These are phyloP conservation scores for Squalus acanthias DNA, from an alignment of 2,797 vertebrate genomes.

Conservation along the genomic window DNA sequence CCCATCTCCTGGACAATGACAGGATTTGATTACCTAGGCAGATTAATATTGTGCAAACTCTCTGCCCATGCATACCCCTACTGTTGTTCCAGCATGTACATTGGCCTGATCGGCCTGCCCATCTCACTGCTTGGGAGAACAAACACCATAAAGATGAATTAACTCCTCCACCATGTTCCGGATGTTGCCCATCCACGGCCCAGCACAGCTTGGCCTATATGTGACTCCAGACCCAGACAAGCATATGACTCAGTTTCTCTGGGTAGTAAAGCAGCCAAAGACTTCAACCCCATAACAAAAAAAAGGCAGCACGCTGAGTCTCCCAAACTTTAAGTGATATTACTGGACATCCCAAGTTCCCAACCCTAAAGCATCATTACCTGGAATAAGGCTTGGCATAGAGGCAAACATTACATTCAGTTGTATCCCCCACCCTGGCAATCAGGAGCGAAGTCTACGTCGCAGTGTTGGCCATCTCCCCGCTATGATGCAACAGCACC, in stretches of 20 bases:
- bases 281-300: background rate
- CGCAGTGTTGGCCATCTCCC: background rate
- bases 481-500: background rate
- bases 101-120: background rate
- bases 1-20: background rate
- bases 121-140: background rate
- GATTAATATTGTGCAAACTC: background rate
- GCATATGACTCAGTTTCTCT: background rate
- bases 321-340: background rate
- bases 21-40: background rate
- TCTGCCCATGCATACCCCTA: background rate
- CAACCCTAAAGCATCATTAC: background rate
- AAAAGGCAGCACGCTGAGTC: background rate
- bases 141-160: background rate
- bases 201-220: background rate
- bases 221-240: background rate
- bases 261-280: background rate
- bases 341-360: background rate
- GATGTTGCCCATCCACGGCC: background rate
- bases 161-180: background rate
- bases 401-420: background rate
- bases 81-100: background rate
- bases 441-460: background rate
- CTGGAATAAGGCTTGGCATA: background rate
- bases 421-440: background rate